Evolutionary conservation across 35 echinoderm and acorn worm species (phyloP), one percentile per base, ranked within the genome.

Genomic region (Anneissia japonica): DNA sequence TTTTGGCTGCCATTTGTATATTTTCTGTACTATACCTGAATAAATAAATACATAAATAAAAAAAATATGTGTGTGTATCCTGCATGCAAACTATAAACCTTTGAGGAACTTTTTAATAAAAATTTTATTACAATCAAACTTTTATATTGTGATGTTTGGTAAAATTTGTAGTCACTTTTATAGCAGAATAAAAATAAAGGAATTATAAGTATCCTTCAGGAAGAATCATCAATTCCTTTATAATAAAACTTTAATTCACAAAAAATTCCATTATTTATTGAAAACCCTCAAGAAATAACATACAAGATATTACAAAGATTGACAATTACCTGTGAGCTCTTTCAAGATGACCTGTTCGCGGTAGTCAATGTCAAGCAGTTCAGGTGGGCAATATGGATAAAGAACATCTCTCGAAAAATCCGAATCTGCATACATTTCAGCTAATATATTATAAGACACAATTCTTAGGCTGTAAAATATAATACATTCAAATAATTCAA

Each of bases 391-490:
- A 36, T 97, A 92, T 11, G 91, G 90, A 46, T 87, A 97, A 35
- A 97, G 83, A 46, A 88, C 85, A 74, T 97, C 88, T 19, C 88
- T 46, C 3, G 91, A 84, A 83, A 85, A 97, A 39, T 93, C 95
- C 14, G 95, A 93, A 75, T 93, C 88, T 74, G 95, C 91, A 78
- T 97, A 97, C 55, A 88, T 30, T 38, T 97, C 95, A 35, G 95
- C 95, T 73, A 97, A 73, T 34, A 97, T 87, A 38, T 97, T 97
- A 79, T 97, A 97, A 7, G 79, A 91, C 38, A 97, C 88, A 40
- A 97, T 75, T 16, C 95, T 85, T 40, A 97, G 89, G 76, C 95
- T 97, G 79, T 16, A 88, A 31, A 64, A 35, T 84, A 32, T 33
- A 34, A 77, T 30, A 79, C 17, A 56, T 32, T 30, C 37, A 83